These are phyloP conservation scores for Drymonia ruficornis DNA, from an alignment of 2,888 invertebrate genomes.

Conservation along the genomic window DNA sequence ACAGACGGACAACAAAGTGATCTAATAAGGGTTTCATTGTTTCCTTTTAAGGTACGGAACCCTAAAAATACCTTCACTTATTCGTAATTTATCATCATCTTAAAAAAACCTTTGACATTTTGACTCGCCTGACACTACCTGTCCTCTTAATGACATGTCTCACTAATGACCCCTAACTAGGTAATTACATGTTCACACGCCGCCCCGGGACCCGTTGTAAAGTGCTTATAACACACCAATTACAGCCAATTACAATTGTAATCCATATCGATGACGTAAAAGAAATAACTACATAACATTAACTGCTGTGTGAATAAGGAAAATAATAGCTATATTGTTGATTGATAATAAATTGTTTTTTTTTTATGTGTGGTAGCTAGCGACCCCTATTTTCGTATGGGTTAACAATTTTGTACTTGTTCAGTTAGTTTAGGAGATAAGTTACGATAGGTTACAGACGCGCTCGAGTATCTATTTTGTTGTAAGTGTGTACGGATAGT, in stretches of 20 bases:
- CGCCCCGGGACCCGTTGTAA: constrained; percentile 31
- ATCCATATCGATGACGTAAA: constrained; percentile 60
- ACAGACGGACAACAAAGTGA: no score
- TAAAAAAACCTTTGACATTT: constrained; percentile 4
- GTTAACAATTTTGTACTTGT: no score
- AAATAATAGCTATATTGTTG: constrained; percentile 12
- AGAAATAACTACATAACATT: constrained; percentile 30
- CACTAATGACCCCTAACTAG: constrained; percentile 30
- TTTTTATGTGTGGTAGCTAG: no score
- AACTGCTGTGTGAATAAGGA: constrained; percentile 23
- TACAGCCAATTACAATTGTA: constrained; percentile 60
- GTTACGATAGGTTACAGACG: no score
- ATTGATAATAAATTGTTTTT: not conserved
- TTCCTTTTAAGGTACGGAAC: no score
- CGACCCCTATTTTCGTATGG: no score
- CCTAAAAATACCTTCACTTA: not conserved
- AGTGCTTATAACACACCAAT: constrained; percentile 40
- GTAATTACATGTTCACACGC: constrained; percentile 50
- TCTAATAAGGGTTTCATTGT: no score
- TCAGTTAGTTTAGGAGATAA: no score
- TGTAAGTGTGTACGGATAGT: no score
- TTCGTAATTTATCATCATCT: not conserved
- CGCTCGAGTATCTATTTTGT: no score
- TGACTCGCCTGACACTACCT: constrained; percentile 2
- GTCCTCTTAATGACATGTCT: constrained; percentile 1